Evolutionary conservation across 2,888 invertebrate genomes (phyloP).

Genomic region (Diplolepis rosae): DNA sequence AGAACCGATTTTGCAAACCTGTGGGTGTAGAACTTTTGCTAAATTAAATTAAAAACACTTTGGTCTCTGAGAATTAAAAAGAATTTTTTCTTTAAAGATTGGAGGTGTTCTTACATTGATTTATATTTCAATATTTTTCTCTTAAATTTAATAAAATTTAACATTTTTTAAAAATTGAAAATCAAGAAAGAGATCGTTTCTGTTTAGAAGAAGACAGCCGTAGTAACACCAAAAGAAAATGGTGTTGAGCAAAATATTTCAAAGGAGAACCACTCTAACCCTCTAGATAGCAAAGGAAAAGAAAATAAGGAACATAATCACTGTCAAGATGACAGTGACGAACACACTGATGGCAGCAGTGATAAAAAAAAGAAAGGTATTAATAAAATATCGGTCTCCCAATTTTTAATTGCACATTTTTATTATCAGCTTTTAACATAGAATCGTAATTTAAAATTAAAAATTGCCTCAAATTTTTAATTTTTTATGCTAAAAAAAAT

Average conservation of each 20-base stretch:
- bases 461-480: neutral
- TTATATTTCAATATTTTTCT: too few species aligned
- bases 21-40: constrained; percentile 68
- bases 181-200: neutral
- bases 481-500: constrained; percentile 26
- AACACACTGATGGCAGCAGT: constrained; percentile 66
- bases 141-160: too few species aligned
- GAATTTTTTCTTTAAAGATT: neutral
- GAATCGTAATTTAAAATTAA: neutral
- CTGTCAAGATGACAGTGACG: constrained; percentile 73
- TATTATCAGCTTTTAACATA: neutral
- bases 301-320: constrained; percentile 70
- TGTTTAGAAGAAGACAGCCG: constrained; percentile 58
- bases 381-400: neutral
- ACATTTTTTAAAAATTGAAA: neutral
- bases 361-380: constrained; percentile 74
- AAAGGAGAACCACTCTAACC: constrained; percentile 57
- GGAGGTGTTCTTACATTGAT: constrained; percentile 1
- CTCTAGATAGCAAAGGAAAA: constrained; percentile 65
- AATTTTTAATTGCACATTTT: constrained; percentile 11
- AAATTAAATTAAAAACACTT: constrained; percentile 48
- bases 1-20: constrained; percentile 47
- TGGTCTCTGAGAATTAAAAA: neutral
- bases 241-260: constrained; percentile 67
- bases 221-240: constrained; percentile 73